phyloP scores from a whole-genome alignment of 2,888 invertebrate genomes.

The Petrolisthes cinctipes region DNA sequence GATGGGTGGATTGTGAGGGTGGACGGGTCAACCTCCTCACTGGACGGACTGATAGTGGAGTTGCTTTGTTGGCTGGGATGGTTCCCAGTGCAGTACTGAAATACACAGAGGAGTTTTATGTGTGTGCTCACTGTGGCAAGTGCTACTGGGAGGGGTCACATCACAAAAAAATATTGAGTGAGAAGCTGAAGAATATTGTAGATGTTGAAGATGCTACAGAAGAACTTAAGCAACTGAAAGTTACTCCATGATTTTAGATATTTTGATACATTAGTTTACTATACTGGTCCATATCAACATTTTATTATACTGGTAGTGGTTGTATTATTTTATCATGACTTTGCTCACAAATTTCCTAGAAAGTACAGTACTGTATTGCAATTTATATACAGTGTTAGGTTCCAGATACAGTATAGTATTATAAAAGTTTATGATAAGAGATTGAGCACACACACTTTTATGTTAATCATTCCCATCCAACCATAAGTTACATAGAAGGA shows the following conservation, averaged over 20 bases:
- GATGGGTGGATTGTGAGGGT: conserved; percentile 42
- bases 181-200: conserved; percentile 25
- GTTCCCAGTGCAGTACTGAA: conserved; percentile 71
- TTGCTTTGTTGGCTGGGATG: conserved; percentile 70
- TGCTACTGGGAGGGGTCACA: conserved; percentile 79
- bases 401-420: no score
- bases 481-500: no score
- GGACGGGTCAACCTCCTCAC: conserved; percentile 36
- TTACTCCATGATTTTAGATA: not conserved
- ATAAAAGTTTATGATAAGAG: no score
- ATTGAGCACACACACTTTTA: no score
- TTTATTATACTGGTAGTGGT: no score
- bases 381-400: no score
- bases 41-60: conserved; percentile 37
- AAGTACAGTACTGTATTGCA: no score
- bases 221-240: not conserved
- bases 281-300: no score
- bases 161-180: conserved; percentile 68
- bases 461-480: no score
- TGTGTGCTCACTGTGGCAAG: conserved; percentile 82
- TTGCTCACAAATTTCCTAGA: no score
- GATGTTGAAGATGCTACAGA: not conserved
- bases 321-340: no score
- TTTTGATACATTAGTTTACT: no score
- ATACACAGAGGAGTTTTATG: conserved; percentile 75